Conservation (phyloP, 2,888 invertebrate genomes). For the Orthosia incerta region DNA sequence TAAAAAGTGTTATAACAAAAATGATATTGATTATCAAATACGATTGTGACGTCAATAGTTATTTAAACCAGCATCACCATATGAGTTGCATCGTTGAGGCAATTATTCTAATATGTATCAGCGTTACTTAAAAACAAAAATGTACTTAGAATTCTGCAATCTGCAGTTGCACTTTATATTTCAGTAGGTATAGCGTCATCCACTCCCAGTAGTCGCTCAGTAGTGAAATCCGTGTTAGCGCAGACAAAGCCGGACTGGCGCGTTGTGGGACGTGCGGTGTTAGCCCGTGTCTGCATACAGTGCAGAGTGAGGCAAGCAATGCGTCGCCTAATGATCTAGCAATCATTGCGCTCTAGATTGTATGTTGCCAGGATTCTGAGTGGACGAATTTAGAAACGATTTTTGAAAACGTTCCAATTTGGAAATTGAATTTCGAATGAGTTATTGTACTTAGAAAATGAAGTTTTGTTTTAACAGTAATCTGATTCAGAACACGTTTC, state of each 20-base stretch:
- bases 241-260: slow-evolving; percentile 44
- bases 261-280: slow-evolving; percentile 46
- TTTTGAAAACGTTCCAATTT: neutral
- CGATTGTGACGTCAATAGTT: too few relatives aligned
- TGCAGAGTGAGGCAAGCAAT: slow-evolving; percentile 16
- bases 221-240: slow-evolving; percentile 47
- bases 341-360: slow-evolving; percentile 40
- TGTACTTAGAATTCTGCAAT: slow-evolving; percentile 2
- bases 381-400: neutral
- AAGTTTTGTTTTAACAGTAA: neutral
- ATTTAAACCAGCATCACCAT: too few relatives aligned
- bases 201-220: slow-evolving; percentile 24
- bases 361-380: slow-evolving; percentile 27
- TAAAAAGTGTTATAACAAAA: too few relatives aligned
- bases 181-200: slow-evolving; percentile 16
- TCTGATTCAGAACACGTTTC: slow-evolving; percentile 16
- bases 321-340: slow-evolving; percentile 54
- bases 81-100: too few relatives aligned
- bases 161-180: neutral
- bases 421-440: neutral
- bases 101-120: too few relatives aligned
- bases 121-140: neutral
- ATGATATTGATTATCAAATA: too few relatives aligned
- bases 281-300: slow-evolving; percentile 27
- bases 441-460: neutral